phyloP scores from a whole-genome alignment of 1,140 invertebrate genomes.

The Trichonephila clavipes region DNA sequence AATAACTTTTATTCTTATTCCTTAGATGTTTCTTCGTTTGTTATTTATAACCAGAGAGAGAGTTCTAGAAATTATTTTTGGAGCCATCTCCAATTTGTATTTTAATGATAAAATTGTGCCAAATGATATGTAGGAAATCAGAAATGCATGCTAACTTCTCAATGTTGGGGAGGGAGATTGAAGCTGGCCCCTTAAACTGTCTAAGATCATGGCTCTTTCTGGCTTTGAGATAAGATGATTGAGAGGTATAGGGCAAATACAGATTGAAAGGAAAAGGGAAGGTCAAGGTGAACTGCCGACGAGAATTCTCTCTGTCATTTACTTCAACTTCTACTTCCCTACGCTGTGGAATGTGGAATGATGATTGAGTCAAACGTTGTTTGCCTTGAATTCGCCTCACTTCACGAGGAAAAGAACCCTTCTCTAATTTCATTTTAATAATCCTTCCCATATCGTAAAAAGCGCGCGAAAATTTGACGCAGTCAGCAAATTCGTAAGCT shows the following conservation, averaged over 20 bases:
- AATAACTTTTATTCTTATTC: no score
- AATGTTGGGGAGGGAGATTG: background rate
- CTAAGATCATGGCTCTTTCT: background rate
- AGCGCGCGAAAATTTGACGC: constrained; percentile 1
- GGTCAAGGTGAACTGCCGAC: constrained; percentile 58
- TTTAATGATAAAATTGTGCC: background rate
- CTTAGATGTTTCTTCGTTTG: no score
- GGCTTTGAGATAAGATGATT: background rate
- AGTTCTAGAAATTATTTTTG: background rate
- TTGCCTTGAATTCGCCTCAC: constrained; percentile 54
- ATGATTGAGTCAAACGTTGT: constrained; percentile 54
- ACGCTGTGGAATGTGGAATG: constrained; percentile 20
- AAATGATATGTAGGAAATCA: background rate
- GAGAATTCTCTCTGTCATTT: constrained; percentile 17
- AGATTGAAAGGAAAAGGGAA: constrained; percentile 67
- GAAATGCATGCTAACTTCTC: background rate
- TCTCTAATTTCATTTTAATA: background rate
- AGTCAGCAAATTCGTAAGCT: background rate
- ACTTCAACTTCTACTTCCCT: constrained; percentile 33
- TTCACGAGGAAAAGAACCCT: background rate
- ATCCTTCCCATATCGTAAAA: background rate
- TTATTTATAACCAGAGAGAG: background rate
- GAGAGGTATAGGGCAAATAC: background rate
- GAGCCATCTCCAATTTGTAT: background rate
- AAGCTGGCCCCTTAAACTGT: background rate